phyloP scores from a whole-genome alignment of 2,888 invertebrate species.

The Andrena haemorrhoa region DNA sequence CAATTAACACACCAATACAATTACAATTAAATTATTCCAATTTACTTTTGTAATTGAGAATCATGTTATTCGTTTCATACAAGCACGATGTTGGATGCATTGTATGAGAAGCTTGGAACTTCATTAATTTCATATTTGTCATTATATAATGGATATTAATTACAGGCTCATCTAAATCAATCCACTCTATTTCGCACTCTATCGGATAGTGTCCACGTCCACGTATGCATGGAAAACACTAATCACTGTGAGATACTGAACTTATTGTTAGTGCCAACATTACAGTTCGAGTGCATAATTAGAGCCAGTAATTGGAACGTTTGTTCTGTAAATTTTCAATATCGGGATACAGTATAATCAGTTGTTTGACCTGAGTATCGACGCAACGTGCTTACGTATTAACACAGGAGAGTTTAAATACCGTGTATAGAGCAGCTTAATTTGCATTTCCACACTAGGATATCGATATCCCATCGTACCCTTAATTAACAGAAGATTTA shows the following conservation, averaged over 20 bases:
- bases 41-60: background rate
- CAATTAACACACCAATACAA: background rate
- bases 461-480: background rate
- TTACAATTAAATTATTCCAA: background rate
- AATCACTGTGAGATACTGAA: constrained; percentile 47
- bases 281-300: constrained; percentile 60
- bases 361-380: constrained; percentile 53
- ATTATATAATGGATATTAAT: background rate
- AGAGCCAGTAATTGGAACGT: constrained; percentile 63
- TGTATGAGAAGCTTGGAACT: no score
- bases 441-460: constrained; percentile 1
- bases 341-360: constrained; percentile 54
- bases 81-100: background rate
- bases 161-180: no score
- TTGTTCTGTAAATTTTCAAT: constrained; percentile 50
- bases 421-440: constrained; percentile 2
- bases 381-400: constrained; percentile 7
- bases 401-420: constrained; percentile 18
- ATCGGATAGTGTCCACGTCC: no score
- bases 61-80: background rate
- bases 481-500: background rate
- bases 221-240: background rate
- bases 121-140: background rate
- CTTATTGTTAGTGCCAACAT: constrained; percentile 47
- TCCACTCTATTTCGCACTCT: background rate